These are phyloP conservation scores for Todiramphus chloris DNA, from an alignment of 2,113 vertebrate species.

Conservation along the genomic window DNA sequence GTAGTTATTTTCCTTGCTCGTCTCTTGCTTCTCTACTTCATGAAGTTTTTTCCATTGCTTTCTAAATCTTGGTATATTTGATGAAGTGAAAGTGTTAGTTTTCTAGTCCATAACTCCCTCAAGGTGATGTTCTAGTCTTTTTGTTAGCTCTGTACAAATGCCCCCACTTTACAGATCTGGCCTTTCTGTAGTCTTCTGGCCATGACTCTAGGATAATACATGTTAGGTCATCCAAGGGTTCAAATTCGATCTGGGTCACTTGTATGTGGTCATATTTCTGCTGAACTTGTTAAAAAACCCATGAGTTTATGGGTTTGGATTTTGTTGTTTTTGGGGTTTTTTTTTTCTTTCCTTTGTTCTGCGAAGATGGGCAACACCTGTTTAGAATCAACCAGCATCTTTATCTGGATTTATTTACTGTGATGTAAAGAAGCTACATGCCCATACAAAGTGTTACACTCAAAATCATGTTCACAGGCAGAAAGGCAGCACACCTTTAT, in stretches of 20 bases:
- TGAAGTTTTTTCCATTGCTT: not conserved
- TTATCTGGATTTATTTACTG: conserved; percentile 42
- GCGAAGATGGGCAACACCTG: not conserved
- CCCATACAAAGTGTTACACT: not conserved
- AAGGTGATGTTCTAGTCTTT: not conserved
- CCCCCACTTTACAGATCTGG: not conserved
- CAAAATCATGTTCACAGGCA: not conserved
- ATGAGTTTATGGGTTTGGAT: not conserved
- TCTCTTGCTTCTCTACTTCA: not conserved
- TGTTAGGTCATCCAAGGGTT: not conserved
- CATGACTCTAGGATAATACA: not conserved
- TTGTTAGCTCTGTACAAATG: not conserved
- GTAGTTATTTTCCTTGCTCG: not conserved
- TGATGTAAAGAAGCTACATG: not conserved
- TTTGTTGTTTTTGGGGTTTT: fast-evolving
- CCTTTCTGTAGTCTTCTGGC: not conserved
- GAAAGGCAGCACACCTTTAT: not conserved
- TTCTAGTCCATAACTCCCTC: not conserved
- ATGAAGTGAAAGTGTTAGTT: not conserved
- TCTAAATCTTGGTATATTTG: not conserved
- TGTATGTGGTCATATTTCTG: conserved; percentile 1
- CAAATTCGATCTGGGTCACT: not conserved
- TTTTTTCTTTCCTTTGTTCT: not conserved
- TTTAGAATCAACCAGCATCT: conserved; percentile 2
- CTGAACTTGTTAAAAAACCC: not conserved